These are phyloP conservation scores for Chascanopsetta lugubris DNA, from an alignment of 2,113 vertebrate genomes.

Conservation along the genomic window DNA sequence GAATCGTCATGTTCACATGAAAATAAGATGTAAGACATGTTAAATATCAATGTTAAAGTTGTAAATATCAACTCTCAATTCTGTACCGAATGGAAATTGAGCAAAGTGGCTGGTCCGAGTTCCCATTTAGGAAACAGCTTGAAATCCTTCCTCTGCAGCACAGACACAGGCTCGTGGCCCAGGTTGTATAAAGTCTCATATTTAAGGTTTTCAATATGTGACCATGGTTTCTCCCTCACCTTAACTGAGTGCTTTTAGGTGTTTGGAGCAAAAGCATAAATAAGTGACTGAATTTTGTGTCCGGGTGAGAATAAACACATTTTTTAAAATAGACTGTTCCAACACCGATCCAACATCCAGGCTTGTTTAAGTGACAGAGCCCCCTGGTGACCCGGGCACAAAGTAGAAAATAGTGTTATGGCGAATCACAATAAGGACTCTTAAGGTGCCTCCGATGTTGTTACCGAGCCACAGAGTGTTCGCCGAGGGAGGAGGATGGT, in stretches of 20 bases:
- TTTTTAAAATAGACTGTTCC: neutral
- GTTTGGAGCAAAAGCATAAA: neutral
- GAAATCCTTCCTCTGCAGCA: neutral
- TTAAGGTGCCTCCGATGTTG: neutral
- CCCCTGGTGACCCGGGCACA: neutral
- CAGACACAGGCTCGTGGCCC: too few species aligned
- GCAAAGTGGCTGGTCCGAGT: too few species aligned
- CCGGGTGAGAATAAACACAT: too few species aligned
- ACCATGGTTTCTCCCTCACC: neutral
- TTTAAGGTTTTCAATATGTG: conserved; percentile 1
- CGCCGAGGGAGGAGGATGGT: neutral
- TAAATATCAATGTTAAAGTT: too few species aligned
- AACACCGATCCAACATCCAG: neutral
- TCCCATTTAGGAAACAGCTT: conserved; percentile 5
- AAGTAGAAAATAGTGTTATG: neutral
- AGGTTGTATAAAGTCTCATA: too few species aligned
- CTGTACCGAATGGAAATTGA: too few species aligned
- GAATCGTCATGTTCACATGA: too few species aligned
- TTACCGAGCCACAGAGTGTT: neutral
- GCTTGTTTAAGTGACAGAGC: neutral
- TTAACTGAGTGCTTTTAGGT: neutral
- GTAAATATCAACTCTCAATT: too few species aligned
- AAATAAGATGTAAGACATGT: too few species aligned
- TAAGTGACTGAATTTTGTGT: neutral
- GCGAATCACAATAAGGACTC: neutral